These are phyloP conservation scores for Pachliopta kotzebuea DNA, from an alignment of 2,888 invertebrate genomes.

Conservation along the genomic window DNA sequence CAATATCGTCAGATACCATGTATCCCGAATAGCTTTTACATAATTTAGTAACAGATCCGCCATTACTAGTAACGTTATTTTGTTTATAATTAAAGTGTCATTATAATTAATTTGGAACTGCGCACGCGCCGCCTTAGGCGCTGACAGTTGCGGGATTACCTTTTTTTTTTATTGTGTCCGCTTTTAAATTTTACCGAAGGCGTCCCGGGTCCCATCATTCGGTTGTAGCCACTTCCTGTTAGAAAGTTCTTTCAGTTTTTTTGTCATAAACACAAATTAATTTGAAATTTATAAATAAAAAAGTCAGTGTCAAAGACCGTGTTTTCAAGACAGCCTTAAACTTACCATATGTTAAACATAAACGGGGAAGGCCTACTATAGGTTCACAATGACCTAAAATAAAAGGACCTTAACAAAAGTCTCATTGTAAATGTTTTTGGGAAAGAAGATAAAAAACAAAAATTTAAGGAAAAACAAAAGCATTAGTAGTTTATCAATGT, in stretches of 20 bases:
- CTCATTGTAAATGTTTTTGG: too few relatives aligned
- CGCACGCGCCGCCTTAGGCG: constrained; percentile 54
- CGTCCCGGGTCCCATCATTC: not conserved
- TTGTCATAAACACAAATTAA: not conserved
- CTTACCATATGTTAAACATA: too few relatives aligned
- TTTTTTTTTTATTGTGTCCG: constrained; percentile 37
- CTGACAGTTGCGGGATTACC: constrained; percentile 47
- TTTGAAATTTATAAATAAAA: too few relatives aligned
- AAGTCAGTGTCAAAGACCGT: too few relatives aligned
- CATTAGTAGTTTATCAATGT: too few relatives aligned
- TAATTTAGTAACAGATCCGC: constrained; percentile 41
- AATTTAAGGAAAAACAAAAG: too few relatives aligned
- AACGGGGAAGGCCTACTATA: too few relatives aligned
- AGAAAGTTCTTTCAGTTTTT: not conserved
- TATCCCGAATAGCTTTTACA: constrained; percentile 26
- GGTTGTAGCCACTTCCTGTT: constrained; percentile 8
- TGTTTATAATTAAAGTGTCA: constrained; percentile 62
- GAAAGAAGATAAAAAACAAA: too few relatives aligned
- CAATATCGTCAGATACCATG: not conserved
- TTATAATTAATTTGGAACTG: constrained; percentile 58
- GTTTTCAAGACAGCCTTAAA: too few relatives aligned
- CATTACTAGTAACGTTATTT: constrained; percentile 56
- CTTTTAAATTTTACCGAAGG: constrained; percentile 26
- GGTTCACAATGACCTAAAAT: too few relatives aligned
- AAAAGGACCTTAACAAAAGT: too few relatives aligned